Percentiles rank a stretch among this genome's conserved stretches.
Conservation (phyloP, 2,113 vertebrate species). For the Rissa tridactyla region DNA sequence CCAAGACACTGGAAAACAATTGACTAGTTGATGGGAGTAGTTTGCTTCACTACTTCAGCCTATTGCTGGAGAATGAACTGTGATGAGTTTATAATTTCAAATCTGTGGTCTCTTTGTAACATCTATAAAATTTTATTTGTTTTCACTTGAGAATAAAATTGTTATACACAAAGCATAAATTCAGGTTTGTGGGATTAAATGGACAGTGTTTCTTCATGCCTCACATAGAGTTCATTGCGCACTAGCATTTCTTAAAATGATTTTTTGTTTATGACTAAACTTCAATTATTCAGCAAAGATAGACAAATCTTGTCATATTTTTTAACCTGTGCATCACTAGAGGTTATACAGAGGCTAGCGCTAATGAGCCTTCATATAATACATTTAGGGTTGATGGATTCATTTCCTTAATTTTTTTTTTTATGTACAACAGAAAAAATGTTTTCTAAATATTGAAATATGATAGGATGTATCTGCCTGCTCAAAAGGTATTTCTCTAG, state of each 20-base stretch:
- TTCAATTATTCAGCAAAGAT: not conserved
- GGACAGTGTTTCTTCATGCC: not conserved
- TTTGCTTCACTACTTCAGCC: not conserved
- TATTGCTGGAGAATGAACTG: not conserved
- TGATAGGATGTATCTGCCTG: not conserved
- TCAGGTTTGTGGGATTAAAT: not conserved
- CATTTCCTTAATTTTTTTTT: not conserved
- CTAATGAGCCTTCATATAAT: not conserved
- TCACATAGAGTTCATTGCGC: not conserved
- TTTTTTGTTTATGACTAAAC: not conserved
- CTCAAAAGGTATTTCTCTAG: not conserved
- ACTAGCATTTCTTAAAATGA: not conserved
- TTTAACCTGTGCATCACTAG: not conserved
- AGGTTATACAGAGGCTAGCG: not conserved
- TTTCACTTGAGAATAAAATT: constrained; percentile 3
- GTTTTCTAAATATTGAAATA: not conserved
- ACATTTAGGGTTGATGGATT: not conserved
- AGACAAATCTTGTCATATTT: not conserved
- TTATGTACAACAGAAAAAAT: not conserved
- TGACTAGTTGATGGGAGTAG: not conserved
- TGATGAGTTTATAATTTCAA: not conserved
- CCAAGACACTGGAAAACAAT: not conserved
- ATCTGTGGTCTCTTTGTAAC: not conserved
- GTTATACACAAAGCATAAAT: not conserved
- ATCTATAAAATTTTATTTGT: not conserved